Evolutionary conservation across 2,113 vertebrate species (phyloP), one percentile per base, ranked within the genome.

Genomic region (Cottus gobio): DNA sequence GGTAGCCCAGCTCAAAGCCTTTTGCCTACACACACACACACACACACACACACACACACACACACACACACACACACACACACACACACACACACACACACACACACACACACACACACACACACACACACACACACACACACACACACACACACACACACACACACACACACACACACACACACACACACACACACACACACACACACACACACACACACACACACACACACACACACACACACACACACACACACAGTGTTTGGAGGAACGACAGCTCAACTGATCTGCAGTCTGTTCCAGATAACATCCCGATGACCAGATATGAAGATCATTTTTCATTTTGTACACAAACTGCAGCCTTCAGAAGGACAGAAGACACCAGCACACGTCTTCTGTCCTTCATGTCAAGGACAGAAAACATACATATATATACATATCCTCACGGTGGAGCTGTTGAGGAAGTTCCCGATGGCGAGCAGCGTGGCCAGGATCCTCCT

Each of bases 391-490:
- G 8, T 24, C 22, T 3, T 9, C 48, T 22, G 48, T 50, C 48
- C 48, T 50, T 50, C 20, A 13, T 37, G 36, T 37, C 36, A 37
- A 37, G 36, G 36, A 9, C 36, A 37, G 11, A 11, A 39, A 2
- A 11, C 9, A 12, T 11, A 39, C 12, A 39, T 37, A 37, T 37
- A 39, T 39, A 39, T 39, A 12, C 12, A 12, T 39, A 12, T 39
- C 15, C 96, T 96, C 84, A 99, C 98, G 64, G 93, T 96, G 67
- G 97, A 96, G 85, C 96, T 93, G 26, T 99, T 99, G 79, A 99
- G 95, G 93, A 99, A 98, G 94, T 99, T 99, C 52, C 98, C 98
- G 64, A 96, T 97, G 74, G 98, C 97, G 81, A 99, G 92, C 50
- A 99, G 95, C 0, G 97, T 97, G 34, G 98, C 97, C 56, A 99